Conservation (phyloP, 2,113 vertebrate genomes). For the Apteryx owenii region DNA sequence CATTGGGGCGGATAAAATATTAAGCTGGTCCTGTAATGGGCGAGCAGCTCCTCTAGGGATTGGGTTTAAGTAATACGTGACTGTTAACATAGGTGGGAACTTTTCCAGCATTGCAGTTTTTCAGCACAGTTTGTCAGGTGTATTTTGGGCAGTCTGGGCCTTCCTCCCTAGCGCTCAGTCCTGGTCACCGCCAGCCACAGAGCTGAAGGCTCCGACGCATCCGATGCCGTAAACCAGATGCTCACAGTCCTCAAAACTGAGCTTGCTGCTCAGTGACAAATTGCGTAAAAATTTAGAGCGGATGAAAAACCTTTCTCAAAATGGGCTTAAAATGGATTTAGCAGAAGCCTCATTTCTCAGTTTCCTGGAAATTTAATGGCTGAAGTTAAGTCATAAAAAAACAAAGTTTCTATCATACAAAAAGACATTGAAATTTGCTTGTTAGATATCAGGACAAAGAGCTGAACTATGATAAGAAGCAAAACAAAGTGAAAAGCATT, state of each 20-base stretch:
- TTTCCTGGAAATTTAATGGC: background rate
- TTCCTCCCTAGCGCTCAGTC: background rate
- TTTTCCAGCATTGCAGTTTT: background rate
- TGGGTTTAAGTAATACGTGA: background rate
- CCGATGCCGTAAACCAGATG: background rate
- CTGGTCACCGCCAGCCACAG: background rate
- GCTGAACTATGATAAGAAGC: background rate
- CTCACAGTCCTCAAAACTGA: background rate
- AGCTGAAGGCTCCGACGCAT: background rate
- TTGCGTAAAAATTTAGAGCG: background rate
- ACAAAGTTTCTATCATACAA: no score
- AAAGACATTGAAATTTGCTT: background rate
- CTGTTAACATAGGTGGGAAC: background rate
- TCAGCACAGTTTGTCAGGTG: background rate
- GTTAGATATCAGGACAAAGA: background rate
- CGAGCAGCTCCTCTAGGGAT: background rate
- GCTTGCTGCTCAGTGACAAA: background rate
- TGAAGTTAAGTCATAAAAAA: background rate
- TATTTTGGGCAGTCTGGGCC: background rate
- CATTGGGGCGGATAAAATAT: accelerated
- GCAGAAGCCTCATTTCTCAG: background rate
- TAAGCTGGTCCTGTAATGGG: no score
- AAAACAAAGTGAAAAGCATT: background rate
- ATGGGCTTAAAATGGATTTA: background rate
- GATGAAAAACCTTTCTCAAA: background rate